phyloP scores from a whole-genome alignment of 2,113 vertebrate genomes.

The Diphyllodes magnificus region DNA sequence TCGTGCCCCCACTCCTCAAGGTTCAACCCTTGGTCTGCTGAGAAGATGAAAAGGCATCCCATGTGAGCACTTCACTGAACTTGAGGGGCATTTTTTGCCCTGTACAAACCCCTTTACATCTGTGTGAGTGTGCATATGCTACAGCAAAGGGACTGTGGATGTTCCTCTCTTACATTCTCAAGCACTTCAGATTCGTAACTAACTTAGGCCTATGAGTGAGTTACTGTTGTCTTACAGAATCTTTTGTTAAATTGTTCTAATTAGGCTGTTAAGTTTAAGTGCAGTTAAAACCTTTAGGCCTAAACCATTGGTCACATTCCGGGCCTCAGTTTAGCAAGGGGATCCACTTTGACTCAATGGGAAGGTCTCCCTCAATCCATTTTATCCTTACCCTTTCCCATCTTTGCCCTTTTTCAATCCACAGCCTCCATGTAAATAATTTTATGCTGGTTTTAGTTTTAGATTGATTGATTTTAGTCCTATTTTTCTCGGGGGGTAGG shows the following conservation, averaged over 20 bases:
- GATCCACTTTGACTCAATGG: accelerated
- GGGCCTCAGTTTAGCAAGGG: background rate
- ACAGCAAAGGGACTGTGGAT: background rate
- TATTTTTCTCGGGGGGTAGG: background rate
- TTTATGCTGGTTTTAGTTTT: background rate
- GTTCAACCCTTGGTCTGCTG: background rate
- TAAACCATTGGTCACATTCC: background rate
- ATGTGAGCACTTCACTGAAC: background rate
- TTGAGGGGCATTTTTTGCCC: background rate
- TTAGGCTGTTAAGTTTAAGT: background rate
- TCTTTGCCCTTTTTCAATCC: background rate
- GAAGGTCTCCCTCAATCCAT: background rate
- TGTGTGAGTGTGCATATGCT: background rate
- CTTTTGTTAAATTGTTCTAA: background rate
- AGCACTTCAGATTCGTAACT: background rate
- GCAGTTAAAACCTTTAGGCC: background rate
- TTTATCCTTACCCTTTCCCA: background rate
- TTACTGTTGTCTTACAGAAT: background rate
- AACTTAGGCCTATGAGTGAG: background rate
- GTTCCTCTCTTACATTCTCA: background rate
- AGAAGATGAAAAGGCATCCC: background rate
- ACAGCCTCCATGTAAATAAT: background rate
- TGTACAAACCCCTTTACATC: background rate
- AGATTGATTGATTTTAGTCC: background rate
- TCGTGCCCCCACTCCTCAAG: background rate